Evolutionary conservation across 2,888 invertebrate species (phyloP), one percentile per base, ranked within the genome.

Genomic region (Callyntrura sp.): DNA sequence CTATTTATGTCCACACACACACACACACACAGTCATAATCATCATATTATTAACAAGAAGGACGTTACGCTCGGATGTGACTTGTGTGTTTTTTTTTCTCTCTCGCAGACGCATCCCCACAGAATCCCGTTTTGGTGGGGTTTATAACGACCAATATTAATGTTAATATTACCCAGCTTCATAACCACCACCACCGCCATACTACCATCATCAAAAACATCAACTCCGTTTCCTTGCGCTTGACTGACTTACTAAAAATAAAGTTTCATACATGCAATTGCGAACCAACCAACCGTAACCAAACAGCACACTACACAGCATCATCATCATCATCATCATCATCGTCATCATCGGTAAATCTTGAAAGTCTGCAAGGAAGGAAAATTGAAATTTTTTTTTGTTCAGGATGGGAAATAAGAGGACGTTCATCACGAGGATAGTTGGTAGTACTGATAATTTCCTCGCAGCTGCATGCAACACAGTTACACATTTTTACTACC

Each of bases 161-260:
- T 85, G 60, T 60, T 73, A 85, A 73, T 73, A 85, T 60, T 85
- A 57, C 55, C 76, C 17, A 17, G 43, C 48, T 45, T 45, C 20
- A 9, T 73, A 20, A 43, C 25, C 57, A n/a, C 55, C 76, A 9
- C 51, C 57, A 25, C n/a, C n/a, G n/a, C n/a, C n/a, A n/a, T n/a
- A n/a, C n/a, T n/a, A n/a, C 25, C 51, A 25, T 55, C 76, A 51
- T 28, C 78, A 70, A 45, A 70, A 25, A 62, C 17, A 51, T 14
- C 25, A 73, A 51, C 51, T 51, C 73, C 12, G 25, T 76, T 51
- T 76, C 11, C 51, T 25, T 51, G 43, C 76, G 85, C 73, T 85
- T 85, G 85, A 85, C 85, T 76, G 85, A 85, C 57, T 85, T 76
- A 73, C 85, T 76, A 85, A 85, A 85, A 85, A 85, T 85, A 85